Evolutionary conservation across 2,113 vertebrate species (phyloP).

Genomic region (Scortum barcoo): DNA sequence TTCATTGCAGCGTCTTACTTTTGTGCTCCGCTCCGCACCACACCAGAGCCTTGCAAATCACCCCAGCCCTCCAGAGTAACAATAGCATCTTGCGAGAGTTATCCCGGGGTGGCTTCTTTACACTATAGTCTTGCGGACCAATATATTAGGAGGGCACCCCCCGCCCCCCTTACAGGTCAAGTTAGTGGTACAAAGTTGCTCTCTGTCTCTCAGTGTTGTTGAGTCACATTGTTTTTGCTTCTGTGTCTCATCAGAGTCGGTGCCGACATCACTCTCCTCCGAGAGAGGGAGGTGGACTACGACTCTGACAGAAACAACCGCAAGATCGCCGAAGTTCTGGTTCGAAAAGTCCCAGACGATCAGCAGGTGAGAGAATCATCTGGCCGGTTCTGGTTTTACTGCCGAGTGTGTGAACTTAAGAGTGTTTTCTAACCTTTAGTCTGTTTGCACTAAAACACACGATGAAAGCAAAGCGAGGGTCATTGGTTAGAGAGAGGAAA

Average conservation of each 20-base stretch:
- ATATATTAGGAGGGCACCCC: no score
- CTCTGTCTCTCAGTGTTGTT: no score
- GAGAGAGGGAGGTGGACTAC: constrained; percentile 94
- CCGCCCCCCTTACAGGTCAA: no score
- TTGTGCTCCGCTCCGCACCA: no score
- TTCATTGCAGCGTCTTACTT: no score
- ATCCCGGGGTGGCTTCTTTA: no score
- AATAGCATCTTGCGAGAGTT: no score
- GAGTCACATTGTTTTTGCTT: no score
- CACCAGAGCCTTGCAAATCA: no score
- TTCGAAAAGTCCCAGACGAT: constrained; percentile 96
- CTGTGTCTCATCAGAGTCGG: constrained; percentile 87
- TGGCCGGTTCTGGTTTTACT: neutral
- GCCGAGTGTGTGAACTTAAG: neutral
- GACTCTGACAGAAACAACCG: constrained; percentile 88
- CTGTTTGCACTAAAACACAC: neutral
- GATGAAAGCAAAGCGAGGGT: neutral
- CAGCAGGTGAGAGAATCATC: constrained; percentile 92
- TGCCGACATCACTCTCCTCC: constrained; percentile 94
- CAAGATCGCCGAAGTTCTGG: constrained; percentile 95
- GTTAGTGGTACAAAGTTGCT: no score
- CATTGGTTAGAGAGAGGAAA: neutral
- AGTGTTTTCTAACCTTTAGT: neutral
- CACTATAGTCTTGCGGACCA: no score
- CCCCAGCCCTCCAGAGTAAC: no score